A percentile compares a stretch with the other conserved stretches of the same genome.
These are phyloP conservation scores for Agonum fuliginosum DNA, from an alignment of 2,888 invertebrate genomes.

Conservation along the genomic window DNA sequence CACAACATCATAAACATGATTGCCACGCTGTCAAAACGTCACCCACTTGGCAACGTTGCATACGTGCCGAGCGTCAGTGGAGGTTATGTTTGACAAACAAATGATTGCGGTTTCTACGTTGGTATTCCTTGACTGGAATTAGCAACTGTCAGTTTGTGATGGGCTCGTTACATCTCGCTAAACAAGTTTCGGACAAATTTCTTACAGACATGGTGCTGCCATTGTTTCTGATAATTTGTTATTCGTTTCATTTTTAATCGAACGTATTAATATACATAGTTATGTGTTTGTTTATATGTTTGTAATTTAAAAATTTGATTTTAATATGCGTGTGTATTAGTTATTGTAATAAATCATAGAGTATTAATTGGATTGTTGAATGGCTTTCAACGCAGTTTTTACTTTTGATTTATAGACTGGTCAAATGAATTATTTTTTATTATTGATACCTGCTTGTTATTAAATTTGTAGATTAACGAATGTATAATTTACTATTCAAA, in stretches of 20 bases:
- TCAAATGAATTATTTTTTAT: slow-evolving; percentile 47
- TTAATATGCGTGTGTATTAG: slow-evolving; percentile 35
- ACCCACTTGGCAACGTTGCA: slow-evolving; percentile 50
- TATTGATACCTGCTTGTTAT: slow-evolving; percentile 46
- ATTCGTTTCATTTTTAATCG: slow-evolving; percentile 18
- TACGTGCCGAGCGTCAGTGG: slow-evolving; percentile 63
- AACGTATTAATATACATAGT: background rate
- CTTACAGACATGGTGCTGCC: slow-evolving; percentile 33
- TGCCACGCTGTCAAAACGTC: slow-evolving; percentile 45
- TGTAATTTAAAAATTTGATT: slow-evolving; percentile 30
- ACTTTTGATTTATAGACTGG: slow-evolving; percentile 49
- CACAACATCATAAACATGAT: slow-evolving; percentile 38
- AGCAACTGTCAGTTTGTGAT: slow-evolving; percentile 57
- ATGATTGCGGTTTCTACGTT: slow-evolving; percentile 66
- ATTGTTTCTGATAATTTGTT: slow-evolving; percentile 41
- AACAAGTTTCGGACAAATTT: slow-evolving; percentile 58
- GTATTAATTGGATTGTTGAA: slow-evolving; percentile 54
- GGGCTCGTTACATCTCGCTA: slow-evolving; percentile 51
- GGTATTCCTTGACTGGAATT: slow-evolving; percentile 55
- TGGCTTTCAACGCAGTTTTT: slow-evolving; percentile 51
- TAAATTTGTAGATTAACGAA: slow-evolving; percentile 46
- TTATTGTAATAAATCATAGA: slow-evolving; percentile 46
- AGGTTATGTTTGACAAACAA: slow-evolving; percentile 68
- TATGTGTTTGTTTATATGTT: slow-evolving; percentile 11
- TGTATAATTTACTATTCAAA: slow-evolving; percentile 37